Evolutionary conservation across 2,113 vertebrate species (phyloP).

Genomic region (Sylvia atricapilla): DNA sequence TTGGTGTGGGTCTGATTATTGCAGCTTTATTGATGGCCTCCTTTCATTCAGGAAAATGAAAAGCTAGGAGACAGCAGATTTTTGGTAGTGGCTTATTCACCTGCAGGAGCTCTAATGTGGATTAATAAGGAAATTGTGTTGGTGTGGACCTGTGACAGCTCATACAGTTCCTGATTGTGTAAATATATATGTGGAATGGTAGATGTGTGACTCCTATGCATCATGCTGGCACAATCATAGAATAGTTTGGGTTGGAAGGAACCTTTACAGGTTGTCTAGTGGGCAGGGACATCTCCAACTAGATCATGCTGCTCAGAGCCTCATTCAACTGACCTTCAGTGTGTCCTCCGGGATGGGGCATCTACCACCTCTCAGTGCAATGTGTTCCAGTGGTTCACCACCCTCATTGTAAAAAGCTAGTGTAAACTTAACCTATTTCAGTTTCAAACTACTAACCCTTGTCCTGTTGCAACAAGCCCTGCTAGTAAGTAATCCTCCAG

Average conservation of each 20-base stretch:
- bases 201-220: accelerated
- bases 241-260: not conserved
- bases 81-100: not conserved
- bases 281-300: not conserved
- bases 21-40: not conserved
- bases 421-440: not conserved
- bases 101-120: not conserved
- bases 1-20: not conserved
- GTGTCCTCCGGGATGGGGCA: not conserved
- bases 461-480: not conserved
- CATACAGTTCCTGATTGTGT: not conserved
- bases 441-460: not conserved
- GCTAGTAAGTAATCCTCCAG: not conserved
- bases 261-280: not conserved
- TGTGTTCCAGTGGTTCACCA: not conserved
- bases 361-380: not conserved
- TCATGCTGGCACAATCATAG: not conserved
- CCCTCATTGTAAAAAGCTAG: not conserved
- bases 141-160: not conserved
- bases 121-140: not conserved
- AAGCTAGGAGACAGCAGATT: not conserved
- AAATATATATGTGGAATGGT: not conserved
- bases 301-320: not conserved
- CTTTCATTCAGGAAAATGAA: not conserved
- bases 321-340: not conserved